Base-by-base conservation (phyloP, 2,797 vertebrate genomes). In the Chelon labrosus region DNA sequence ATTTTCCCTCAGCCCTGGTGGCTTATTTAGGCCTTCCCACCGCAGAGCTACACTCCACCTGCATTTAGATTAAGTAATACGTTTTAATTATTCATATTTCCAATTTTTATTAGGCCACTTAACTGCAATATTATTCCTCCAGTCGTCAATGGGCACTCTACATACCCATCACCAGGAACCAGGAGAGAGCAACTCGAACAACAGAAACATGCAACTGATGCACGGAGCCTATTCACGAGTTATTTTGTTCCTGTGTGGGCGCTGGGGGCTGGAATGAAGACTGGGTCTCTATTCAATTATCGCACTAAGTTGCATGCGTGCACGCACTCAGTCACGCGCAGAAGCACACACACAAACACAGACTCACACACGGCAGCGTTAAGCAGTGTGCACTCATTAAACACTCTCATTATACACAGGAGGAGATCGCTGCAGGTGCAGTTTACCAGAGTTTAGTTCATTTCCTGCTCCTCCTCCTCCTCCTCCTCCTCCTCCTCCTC, bases 321-420 rank as follows among this genome's bases (percentile, higher is more conserved):
- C 62, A 38, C 27, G 31, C 49, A 46, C 66, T 39, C 22, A 47
- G 57, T 37, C 65, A 46, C 68, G 27, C 66, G 41, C 68, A 35
- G 63, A 51, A 62, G 56, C 61, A 65, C 41, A 52, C 31, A 31
- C 54, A 44, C 25, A 59, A 62, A 46, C 62, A 27, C 50, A 51
- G 46, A 55, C 67, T 16, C 78, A 64, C 73, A 75, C 71, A 79
- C 11, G 9, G 69, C 76, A 78, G 83, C 83, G 85, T 91, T 88
- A 89, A 94, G 90, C 91, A 85, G 89, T 91, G 90, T 93, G 92
- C 88, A 77, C 88, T 94, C 92, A 94, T 94, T 94, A 94, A 94
- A 88, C 85, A 85, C 90, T 88, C 90, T 94, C 89, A 94, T 94
- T 94, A 93, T 89, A 92, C 85, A 88, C 86, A 91, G 85, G 90